A percentile compares a stretch with the other conserved stretches of the same genome.
These are phyloP conservation scores for Rattus rattus DNA, from an alignment of 2,113 vertebrate species.

Conservation along the genomic window DNA sequence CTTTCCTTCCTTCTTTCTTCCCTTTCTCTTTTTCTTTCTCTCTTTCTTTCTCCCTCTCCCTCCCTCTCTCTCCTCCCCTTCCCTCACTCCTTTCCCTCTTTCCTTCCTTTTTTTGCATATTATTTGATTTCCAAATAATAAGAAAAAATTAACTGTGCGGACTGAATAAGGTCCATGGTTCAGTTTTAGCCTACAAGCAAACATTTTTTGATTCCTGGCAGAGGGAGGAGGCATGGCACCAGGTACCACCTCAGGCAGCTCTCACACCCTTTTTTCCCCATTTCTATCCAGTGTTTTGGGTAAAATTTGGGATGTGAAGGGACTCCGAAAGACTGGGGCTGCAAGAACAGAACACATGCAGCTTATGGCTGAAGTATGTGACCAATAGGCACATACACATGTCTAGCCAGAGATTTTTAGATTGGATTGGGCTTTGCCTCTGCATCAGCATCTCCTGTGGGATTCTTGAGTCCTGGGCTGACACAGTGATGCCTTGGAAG, in stretches of 20 bases:
- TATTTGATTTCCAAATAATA: not conserved
- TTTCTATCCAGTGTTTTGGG: not conserved
- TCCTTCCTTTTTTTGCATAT: not conserved
- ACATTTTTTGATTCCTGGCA: not conserved
- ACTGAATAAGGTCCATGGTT: not conserved
- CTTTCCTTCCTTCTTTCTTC: no score
- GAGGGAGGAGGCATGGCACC: not conserved
- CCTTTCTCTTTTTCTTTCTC: no score
- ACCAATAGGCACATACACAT: not conserved
- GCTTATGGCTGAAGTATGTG: not conserved
- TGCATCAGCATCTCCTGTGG: not conserved
- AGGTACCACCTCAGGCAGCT: not conserved
- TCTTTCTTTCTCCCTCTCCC: no score
- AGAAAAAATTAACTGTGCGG: not conserved
- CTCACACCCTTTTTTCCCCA: not conserved
- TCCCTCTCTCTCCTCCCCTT: no score
- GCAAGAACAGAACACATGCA: no score
- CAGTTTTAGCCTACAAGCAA: not conserved
- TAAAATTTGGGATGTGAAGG: not conserved
- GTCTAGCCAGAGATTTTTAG: not conserved
- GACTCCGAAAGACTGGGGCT: not conserved
- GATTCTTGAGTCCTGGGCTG: not conserved
- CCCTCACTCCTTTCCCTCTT: no score
- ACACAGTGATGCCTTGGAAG: not conserved
- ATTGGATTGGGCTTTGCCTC: not conserved